Conservation (phyloP, 2,797 vertebrate genomes). For the Cossypha polioptera region DNA sequence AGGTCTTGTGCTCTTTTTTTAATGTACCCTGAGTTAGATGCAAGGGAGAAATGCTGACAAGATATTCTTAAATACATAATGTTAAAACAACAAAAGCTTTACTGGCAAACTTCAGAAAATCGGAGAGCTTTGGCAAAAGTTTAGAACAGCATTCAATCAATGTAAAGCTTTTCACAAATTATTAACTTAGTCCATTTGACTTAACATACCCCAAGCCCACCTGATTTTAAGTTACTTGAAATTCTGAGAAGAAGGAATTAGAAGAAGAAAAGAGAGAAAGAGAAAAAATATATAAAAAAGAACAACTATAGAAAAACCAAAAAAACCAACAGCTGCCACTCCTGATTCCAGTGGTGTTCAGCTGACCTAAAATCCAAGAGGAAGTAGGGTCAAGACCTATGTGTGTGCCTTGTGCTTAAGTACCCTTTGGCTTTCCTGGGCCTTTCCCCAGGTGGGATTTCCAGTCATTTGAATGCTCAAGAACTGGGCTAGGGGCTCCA, state of each 20-base stretch:
- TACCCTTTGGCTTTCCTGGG: not conserved
- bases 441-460: not conserved
- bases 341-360: no score
- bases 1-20: not conserved
- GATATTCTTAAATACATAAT: not conserved
- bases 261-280: not conserved
- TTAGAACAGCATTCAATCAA: not conserved
- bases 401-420: rapidly evolving
- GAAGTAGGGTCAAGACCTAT: not conserved
- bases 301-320: not conserved
- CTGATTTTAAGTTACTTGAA: not conserved
- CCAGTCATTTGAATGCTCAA: not conserved
- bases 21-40: not conserved
- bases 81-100: not conserved
- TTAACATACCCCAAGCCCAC: not conserved
- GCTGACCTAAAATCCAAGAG: not conserved
- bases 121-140: not conserved
- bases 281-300: rapidly evolving
- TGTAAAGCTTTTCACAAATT: not conserved
- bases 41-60: not conserved
- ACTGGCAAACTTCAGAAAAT: not conserved
- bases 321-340: not conserved
- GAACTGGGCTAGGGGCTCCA: not conserved
- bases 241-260: not conserved
- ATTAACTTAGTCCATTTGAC: not conserved